A percentile compares a stretch with the other conserved stretches of the same genome.
Evolutionary conservation across 2,113 vertebrate species (phyloP).

Genomic region (Calonectris borealis): DNA sequence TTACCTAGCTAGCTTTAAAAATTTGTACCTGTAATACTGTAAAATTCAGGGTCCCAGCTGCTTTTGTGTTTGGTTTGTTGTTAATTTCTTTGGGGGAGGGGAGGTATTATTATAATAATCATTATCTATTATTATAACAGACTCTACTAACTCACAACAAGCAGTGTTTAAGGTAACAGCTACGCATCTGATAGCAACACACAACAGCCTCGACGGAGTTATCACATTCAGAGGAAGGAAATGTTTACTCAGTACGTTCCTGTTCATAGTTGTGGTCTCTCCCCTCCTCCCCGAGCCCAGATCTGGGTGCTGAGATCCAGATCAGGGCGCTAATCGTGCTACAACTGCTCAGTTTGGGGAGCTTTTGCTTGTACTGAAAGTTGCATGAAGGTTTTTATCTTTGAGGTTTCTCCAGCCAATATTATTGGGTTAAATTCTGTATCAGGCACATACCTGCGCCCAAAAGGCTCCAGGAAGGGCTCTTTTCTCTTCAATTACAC

Average conservation of each 20-base stretch:
- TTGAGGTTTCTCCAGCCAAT: not conserved
- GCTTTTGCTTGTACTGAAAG: not conserved
- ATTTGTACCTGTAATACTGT: not conserved
- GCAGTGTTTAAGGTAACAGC: not conserved
- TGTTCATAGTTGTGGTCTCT: not conserved
- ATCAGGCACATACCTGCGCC: rapidly evolving
- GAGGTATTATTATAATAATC: not conserved
- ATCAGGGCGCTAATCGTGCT: not conserved
- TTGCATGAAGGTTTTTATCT: not conserved
- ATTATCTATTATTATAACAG: not conserved
- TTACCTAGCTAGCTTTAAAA: not conserved
- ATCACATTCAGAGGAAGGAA: not conserved
- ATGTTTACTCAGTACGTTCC: not conserved
- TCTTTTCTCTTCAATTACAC: not conserved
- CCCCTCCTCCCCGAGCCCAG: not conserved
- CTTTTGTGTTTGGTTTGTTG: not conserved
- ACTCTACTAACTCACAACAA: not conserved
- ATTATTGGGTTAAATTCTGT: not conserved
- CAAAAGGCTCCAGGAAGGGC: not conserved
- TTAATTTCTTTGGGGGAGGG: not conserved
- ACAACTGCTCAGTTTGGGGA: not conserved
- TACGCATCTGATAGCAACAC: rapidly evolving
- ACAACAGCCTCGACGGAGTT: rapidly evolving
- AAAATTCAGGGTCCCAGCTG: not conserved
- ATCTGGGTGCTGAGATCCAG: not conserved